A percentile compares a stretch with the other conserved stretches of the same genome.
Evolutionary conservation across 1,140 invertebrate genomes (phyloP).

Genomic region (Drosophila suzukii): DNA sequence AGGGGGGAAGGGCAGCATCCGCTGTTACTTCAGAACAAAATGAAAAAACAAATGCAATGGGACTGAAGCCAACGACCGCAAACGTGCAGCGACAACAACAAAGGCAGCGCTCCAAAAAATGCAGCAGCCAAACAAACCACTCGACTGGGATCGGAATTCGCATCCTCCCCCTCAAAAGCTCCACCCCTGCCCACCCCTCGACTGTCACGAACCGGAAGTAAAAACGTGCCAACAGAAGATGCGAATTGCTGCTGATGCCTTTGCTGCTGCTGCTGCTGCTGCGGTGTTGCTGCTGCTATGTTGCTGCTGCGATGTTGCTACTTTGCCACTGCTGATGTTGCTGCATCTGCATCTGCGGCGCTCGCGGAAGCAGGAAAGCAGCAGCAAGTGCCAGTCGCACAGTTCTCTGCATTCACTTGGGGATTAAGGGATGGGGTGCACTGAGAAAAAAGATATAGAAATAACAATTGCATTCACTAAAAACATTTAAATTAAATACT

Average conservation of each 20-base stretch:
- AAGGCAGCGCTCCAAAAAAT: constrained; percentile 54
- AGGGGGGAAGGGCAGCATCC: constrained; percentile 35
- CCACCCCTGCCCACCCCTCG: constrained; percentile 4
- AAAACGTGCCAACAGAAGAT: constrained; percentile 62
- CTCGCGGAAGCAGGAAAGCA: constrained; percentile 69
- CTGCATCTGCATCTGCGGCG: constrained; percentile 80
- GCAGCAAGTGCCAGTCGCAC: constrained; percentile 68
- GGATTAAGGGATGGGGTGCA: constrained; percentile 12
- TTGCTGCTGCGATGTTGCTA: constrained; percentile 45
- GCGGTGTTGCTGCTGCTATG: neutral
- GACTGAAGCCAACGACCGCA: constrained; percentile 74
- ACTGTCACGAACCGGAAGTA: constrained; percentile 73
- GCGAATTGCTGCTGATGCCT: constrained; percentile 30
- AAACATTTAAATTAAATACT: neutral
- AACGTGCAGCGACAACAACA: constrained; percentile 64
- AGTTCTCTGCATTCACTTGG: constrained; percentile 45
- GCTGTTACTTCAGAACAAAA: constrained; percentile 54
- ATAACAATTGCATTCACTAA: neutral
- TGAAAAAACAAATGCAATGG: constrained; percentile 43
- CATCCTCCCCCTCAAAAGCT: constrained; percentile 14
- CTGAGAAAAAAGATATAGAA: neutral
- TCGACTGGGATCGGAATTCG: constrained; percentile 63
- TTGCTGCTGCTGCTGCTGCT: constrained; percentile 25
- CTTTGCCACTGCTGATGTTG: constrained; percentile 50
- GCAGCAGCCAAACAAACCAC: constrained; percentile 66